phyloP scores from a whole-genome alignment of 2,888 invertebrate species.

The Amphimallon solstitiale region DNA sequence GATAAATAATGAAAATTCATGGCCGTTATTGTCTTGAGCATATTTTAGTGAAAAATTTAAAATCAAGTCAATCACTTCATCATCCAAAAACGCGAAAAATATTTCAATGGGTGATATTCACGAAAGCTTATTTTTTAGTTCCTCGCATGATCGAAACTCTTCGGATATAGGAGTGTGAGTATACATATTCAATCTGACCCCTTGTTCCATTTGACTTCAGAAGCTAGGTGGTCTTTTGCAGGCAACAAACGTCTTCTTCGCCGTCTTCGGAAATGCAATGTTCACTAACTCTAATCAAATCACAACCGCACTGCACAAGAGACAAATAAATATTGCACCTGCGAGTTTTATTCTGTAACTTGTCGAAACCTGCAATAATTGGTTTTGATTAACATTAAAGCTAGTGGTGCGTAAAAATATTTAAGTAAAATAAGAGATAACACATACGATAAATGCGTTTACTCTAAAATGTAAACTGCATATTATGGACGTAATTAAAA shows the following conservation, averaged over 20 bases:
- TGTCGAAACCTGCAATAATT: too few relatives aligned
- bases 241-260: slow-evolving; percentile 38
- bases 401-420: too few relatives aligned
- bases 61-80: slow-evolving; percentile 3
- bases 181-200: slow-evolving; percentile 6
- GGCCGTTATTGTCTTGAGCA: slow-evolving; percentile 2
- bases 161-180: slow-evolving; percentile 1
- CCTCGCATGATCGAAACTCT: not conserved
- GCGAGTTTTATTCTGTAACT: too few relatives aligned
- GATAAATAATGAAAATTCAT: not conserved
- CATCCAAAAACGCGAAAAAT: slow-evolving; percentile 9
- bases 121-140: not conserved
- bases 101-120: not conserved
- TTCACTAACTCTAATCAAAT: too few relatives aligned
- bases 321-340: too few relatives aligned
- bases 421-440: too few relatives aligned
- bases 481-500: too few relatives aligned
- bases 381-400: too few relatives aligned
- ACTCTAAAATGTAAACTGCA: too few relatives aligned
- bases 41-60: not conserved
- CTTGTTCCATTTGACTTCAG: slow-evolving; percentile 1
- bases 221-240: not conserved
- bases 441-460: too few relatives aligned
- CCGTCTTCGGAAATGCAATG: too few relatives aligned
- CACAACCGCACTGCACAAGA: too few relatives aligned